phyloP scores from a whole-genome alignment of 2,113 vertebrate genomes.

The Spizaetus ornatus region DNA sequence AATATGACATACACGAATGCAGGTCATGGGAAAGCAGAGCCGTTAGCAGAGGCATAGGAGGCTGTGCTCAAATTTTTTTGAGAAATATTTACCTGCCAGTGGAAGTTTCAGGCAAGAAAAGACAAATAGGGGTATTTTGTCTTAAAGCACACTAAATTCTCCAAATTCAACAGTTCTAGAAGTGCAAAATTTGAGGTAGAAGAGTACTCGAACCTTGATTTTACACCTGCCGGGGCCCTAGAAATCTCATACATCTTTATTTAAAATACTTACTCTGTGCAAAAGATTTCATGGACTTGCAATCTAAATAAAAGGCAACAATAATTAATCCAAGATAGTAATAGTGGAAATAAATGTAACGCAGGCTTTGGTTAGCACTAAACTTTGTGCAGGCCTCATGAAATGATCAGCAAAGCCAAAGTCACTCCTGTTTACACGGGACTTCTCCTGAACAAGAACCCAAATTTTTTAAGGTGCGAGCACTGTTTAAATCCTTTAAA shows the following conservation, averaged over 20 bases:
- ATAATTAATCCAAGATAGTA: not conserved
- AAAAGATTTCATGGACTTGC: not conserved
- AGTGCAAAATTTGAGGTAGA: not conserved
- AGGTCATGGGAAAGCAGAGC: not conserved
- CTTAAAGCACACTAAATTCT: not conserved
- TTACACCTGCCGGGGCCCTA: not conserved
- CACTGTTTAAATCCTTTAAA: not conserved
- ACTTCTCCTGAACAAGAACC: not conserved
- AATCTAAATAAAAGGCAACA: not conserved
- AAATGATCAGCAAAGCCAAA: not conserved
- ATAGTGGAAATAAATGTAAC: not conserved
- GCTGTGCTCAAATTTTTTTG: not conserved
- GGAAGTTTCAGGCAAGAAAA: not conserved
- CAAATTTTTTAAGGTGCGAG: not conserved
- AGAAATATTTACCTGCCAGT: not conserved
- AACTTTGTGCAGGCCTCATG: not conserved
- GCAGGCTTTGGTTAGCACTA: not conserved
- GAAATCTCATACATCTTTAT: not conserved
- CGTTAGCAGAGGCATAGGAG: not conserved
- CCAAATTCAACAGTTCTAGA: not conserved
- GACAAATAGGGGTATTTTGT: not conserved
- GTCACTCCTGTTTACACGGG: not conserved
- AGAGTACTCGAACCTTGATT: not conserved
- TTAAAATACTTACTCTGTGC: not conserved
- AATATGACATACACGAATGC: not conserved